phyloP scores from a whole-genome alignment of 2,113 vertebrate species.

The Phyllostomus discolor region DNA sequence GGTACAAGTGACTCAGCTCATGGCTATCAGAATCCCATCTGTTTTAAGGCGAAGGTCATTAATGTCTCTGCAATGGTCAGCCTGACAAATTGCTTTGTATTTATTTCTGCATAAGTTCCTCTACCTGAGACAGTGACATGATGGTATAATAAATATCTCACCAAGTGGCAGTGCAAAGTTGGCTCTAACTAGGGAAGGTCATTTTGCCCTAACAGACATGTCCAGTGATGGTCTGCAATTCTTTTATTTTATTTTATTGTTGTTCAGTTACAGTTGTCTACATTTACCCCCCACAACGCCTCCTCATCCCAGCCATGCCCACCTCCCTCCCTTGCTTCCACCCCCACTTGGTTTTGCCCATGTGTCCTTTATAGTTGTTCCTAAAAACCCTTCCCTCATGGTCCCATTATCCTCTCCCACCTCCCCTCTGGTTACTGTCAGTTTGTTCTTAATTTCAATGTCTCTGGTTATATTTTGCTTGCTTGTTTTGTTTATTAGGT shows the following conservation, averaged over 20 bases:
- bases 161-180: background rate
- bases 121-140: background rate
- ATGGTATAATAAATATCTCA: background rate
- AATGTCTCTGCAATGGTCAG: background rate
- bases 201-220: background rate
- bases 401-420: no score
- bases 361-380: no score
- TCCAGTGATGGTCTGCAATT: background rate
- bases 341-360: no score
- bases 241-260: background rate
- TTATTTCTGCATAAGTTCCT: constrained; percentile 14
- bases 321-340: no score
- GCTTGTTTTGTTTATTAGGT: no score
- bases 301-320: no score
- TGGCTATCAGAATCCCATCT: background rate
- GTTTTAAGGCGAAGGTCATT: constrained; percentile 1
- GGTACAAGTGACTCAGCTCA: background rate
- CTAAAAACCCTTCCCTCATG: no score
- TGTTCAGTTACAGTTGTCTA: no score
- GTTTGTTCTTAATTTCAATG: no score
- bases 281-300: no score
- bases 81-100: background rate
- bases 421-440: no score
- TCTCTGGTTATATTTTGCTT: no score
- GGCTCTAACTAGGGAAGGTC: background rate